Percentiles rank a stretch among this genome's conserved stretches.
Conservation (phyloP, 2,888 invertebrate genomes). For the Dryobotodes eremita region DNA sequence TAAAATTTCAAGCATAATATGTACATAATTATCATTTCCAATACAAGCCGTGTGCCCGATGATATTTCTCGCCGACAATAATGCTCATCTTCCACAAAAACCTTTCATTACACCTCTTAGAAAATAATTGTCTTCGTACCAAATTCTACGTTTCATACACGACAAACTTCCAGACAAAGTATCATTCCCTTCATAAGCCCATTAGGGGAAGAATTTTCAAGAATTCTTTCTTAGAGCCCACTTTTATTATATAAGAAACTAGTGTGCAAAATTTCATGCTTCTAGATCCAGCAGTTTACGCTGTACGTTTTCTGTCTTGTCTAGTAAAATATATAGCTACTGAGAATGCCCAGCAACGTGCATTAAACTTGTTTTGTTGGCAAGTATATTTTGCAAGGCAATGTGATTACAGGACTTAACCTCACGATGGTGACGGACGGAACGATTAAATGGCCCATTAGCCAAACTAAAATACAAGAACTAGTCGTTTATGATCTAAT, state of each 20-base stretch:
- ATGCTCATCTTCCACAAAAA: not conserved
- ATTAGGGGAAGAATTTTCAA: not conserved
- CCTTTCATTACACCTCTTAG: no score
- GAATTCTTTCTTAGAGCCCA: no score
- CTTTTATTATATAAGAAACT: not conserved
- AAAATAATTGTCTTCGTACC: no score
- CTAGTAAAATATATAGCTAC: not conserved
- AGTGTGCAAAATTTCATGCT: not conserved
- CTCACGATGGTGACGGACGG: not conserved
- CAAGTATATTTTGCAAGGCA: not conserved
- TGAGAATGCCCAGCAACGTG: not conserved
- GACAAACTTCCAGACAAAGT: not conserved
- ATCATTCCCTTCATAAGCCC: not conserved
- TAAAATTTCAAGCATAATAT: no score
- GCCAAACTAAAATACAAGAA: not conserved
- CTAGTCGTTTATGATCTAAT: not conserved
- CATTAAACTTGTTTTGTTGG: not conserved
- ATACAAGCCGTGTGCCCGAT: no score
- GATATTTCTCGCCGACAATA: no score
- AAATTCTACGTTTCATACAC: no score
- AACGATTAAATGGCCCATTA: not conserved
- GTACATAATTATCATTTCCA: no score
- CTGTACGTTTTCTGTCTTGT: not conserved
- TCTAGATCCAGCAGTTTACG: not conserved
- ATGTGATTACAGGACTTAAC: not conserved